Base-by-base conservation (phyloP, 2,113 vertebrate genomes). In the Corvus hawaiiensis region DNA sequence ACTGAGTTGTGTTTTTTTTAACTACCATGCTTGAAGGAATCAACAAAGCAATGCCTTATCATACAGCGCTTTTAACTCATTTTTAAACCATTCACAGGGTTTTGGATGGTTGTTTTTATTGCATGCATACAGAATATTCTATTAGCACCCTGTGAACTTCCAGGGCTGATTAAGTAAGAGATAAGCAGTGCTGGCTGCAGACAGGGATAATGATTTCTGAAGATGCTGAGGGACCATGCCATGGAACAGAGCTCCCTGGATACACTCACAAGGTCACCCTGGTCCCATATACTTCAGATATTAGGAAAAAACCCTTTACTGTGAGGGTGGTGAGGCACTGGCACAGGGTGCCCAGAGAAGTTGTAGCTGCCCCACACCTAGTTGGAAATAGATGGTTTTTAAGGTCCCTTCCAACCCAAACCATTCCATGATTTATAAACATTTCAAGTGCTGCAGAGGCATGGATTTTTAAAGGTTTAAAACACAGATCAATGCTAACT, bases 1-100 rank as follows among this genome's bases (percentile, higher is more conserved):
- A 93, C 74, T 28, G 26, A 94, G 80, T 52, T 72, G 54, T 88
- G 63, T 82, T 92, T 88, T 77, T 94, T 96, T 94, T 62, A 94
- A 96, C 89, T 91, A 90, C 90, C 61, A 81, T 21, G 54, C 51
- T 83, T 87, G 59, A 92, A 93, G 68, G 73, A 82, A 66, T 74
- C 78, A 88, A 79, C 86, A 92, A 89, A 93, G 79, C 74, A 81
- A 23, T 11, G 48, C 49, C 77, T 94, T 93, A 92, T 78, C 88
- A 77, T 24, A 33, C 17, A 56, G 75, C 64, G 74, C 52, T 93
- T 93, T 77, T 18, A 87, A 87, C 63, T 33, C 0, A 49, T 84
- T 95, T 95, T 82, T 23, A 81, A 94, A 84, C 82, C 28, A 62
- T 58, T 72, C 54, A 46, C 1, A 11, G 56, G 58, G 56, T 89